Conservation (phyloP, 2,113 vertebrate species). For the Cololabis saira region DNA sequence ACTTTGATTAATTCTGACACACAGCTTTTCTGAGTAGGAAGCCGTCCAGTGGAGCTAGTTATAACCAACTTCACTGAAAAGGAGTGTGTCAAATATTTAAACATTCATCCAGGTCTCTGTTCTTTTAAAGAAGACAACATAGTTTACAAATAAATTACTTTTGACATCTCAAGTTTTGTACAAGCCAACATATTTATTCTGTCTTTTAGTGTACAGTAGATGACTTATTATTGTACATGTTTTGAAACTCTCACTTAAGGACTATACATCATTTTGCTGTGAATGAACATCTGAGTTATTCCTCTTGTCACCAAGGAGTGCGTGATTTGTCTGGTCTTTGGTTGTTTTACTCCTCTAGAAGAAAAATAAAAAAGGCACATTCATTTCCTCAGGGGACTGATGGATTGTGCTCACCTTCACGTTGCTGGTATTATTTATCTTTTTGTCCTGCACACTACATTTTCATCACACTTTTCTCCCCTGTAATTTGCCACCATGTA, state of each 20-base stretch:
- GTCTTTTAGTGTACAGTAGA: conserved; percentile 39
- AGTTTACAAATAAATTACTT: conserved; percentile 13
- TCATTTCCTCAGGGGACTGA: conserved; percentile 58
- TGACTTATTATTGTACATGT: conserved; percentile 55
- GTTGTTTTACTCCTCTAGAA: conserved; percentile 42
- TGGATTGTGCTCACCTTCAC: conserved; percentile 72
- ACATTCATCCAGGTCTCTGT: conserved; percentile 16
- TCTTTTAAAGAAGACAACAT: conserved; percentile 21
- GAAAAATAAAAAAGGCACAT: conserved; percentile 28
- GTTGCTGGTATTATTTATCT: conserved; percentile 68
- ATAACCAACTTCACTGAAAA: conserved; percentile 34
- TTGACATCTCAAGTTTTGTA: conserved; percentile 48
- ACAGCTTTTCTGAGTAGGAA: conserved; percentile 49
- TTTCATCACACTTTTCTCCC: conserved; percentile 62
- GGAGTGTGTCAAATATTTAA: conserved; percentile 23
- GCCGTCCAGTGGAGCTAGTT: conserved; percentile 28
- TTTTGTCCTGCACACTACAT: conserved; percentile 56
- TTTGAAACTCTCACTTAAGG: conserved; percentile 56
- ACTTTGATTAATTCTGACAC: conserved; percentile 61
- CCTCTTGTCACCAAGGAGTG: conserved; percentile 39
- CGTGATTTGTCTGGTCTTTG: conserved; percentile 54
- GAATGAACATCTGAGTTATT: conserved; percentile 65
- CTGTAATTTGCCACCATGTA: conserved; percentile 57
- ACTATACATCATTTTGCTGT: conserved; percentile 42
- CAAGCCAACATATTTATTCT: conserved; percentile 43